Conservation (phyloP, 2,888 invertebrate genomes). For the Autographa gamma region DNA sequence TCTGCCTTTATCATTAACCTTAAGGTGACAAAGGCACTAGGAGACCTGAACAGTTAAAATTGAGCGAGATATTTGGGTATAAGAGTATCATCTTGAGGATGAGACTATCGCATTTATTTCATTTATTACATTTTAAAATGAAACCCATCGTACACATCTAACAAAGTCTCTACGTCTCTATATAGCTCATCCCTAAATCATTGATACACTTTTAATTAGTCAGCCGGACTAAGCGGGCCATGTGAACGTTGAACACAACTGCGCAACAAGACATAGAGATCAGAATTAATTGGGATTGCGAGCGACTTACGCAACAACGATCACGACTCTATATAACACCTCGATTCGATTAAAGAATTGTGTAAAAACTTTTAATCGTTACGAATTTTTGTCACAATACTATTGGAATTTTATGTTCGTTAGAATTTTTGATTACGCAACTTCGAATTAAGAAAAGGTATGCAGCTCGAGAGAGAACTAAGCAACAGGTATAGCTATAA, state of each 20-base stretch:
- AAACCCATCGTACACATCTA: too few relatives aligned
- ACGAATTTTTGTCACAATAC: constrained; percentile 8
- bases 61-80: too few relatives aligned
- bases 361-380: constrained; percentile 29
- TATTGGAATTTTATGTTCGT: not conserved
- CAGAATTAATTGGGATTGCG: constrained; percentile 54
- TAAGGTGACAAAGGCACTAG: too few relatives aligned
- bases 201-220: constrained; percentile 6
- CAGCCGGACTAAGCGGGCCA: constrained; percentile 18
- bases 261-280: constrained; percentile 33
- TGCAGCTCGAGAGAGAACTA: too few relatives aligned
- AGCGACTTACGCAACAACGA: constrained; percentile 38
- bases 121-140: too few relatives aligned
- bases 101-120: too few relatives aligned
- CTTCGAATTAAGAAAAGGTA: not conserved
- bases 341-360: constrained; percentile 37
- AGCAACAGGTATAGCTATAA: too few relatives aligned
- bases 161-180: not conserved
- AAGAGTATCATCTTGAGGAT: too few relatives aligned
- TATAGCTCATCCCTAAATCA: not conserved
- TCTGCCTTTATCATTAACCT: too few relatives aligned
- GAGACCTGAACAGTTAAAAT: too few relatives aligned
- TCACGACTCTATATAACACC: constrained; percentile 41
- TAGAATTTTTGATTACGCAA: not conserved
- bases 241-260: constrained; percentile 35